phyloP scores from a whole-genome alignment of 2,797 vertebrate genomes.

The Arremon aurantiirostris region DNA sequence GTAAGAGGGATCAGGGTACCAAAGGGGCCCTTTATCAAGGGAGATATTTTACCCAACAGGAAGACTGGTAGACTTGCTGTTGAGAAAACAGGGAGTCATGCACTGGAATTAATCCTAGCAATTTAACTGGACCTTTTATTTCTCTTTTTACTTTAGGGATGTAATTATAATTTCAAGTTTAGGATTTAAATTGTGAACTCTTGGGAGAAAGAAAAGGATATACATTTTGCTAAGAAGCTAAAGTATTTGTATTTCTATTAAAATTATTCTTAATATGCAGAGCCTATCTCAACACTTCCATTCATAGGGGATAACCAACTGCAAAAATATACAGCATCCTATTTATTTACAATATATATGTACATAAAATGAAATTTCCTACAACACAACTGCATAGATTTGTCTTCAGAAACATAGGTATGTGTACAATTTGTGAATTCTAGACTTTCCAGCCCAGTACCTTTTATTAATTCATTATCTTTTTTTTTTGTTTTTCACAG shows the following conservation, averaged over 20 bases:
- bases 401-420: conserved; percentile 66
- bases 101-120: background rate
- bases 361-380: conserved; percentile 70
- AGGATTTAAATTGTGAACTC: conserved; percentile 30
- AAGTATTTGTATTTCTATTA: conserved; percentile 58
- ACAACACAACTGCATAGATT: conserved; percentile 79
- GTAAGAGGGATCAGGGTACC: background rate
- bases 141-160: conserved; percentile 20
- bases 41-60: conserved; percentile 1
- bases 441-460: conserved; percentile 47
- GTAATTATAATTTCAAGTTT: conserved; percentile 36
- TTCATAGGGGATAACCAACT: conserved; percentile 72
- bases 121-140: background rate
- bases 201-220: conserved; percentile 35
- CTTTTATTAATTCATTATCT: conserved; percentile 41
- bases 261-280: conserved; percentile 65
- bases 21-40: background rate
- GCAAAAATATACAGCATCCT: conserved; percentile 85
- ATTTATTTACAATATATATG: conserved; percentile 81
- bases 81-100: background rate
- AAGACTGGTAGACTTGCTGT: background rate
- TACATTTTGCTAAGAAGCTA: conserved; percentile 59
- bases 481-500: conserved; percentile 40
- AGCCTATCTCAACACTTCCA: conserved; percentile 66
- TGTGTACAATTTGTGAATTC: conserved; percentile 45